Conservation (phyloP, 2,113 vertebrate genomes). For the Ornithorhynchus anatinus region DNA sequence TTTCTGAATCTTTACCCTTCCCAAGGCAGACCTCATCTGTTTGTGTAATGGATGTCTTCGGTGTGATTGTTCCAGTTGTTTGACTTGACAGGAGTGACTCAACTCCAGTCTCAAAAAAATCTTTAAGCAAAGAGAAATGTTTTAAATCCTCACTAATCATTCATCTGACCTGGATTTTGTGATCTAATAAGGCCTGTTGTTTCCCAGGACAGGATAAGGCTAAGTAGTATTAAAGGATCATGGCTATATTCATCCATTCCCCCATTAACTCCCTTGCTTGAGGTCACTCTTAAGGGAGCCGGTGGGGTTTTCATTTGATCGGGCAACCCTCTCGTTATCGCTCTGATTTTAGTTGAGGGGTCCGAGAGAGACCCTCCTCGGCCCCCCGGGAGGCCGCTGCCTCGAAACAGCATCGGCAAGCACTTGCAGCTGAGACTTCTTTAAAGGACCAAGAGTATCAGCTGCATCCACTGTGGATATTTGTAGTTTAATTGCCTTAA, state of each 20-base stretch:
- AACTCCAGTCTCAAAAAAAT: conserved; percentile 3
- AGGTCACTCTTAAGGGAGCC: conserved; percentile 29
- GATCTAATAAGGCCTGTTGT: conserved; percentile 24
- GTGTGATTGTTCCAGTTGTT: not conserved
- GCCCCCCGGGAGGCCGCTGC: conserved; percentile 13
- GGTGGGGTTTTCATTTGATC: conserved; percentile 26
- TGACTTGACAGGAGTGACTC: conserved; percentile 1
- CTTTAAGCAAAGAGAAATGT: conserved; percentile 16
- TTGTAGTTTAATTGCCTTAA: conserved; percentile 55
- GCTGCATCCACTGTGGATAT: conserved; percentile 52
- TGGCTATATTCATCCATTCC: not conserved
- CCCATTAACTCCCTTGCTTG: conserved; percentile 11
- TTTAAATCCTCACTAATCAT: not conserved
- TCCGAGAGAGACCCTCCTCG: conserved; percentile 19
- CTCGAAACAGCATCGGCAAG: conserved; percentile 21
- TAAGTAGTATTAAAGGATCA: not conserved
- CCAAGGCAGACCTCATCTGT: not conserved
- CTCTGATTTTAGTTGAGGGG: not conserved
- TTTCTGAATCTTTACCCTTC: not conserved
- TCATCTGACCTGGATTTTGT: conserved; percentile 16
- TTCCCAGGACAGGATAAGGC: not conserved
- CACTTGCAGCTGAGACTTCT: conserved; percentile 40
- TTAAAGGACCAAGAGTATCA: conserved; percentile 48
- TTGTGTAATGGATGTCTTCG: not conserved
- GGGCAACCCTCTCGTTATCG: conserved; percentile 25